Conservation (phyloP, 2,113 vertebrate genomes). For the Oncorhynchus gorbuscha region DNA sequence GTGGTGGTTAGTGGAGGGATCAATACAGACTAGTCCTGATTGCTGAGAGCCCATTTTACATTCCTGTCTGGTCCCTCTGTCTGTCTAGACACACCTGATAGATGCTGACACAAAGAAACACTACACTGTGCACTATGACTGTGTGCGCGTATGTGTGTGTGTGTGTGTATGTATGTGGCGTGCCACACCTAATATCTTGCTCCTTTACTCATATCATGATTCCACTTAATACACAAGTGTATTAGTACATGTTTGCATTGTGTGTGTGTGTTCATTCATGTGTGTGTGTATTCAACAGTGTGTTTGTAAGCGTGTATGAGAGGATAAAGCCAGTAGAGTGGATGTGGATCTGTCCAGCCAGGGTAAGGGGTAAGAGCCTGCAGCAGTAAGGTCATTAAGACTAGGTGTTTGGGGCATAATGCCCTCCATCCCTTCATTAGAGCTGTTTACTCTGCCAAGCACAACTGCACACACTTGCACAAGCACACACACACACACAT, state of each 20-base stretch:
- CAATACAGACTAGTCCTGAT: neutral
- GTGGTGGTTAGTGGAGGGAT: neutral
- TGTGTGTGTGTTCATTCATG: neutral
- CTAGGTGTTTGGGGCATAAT: conserved; percentile 7
- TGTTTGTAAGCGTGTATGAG: conserved; percentile 4
- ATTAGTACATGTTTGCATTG: neutral
- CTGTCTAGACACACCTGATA: too few species aligned
- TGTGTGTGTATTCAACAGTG: neutral
- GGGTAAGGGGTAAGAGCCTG: neutral
- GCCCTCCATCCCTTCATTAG: conserved; percentile 13
- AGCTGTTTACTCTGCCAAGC: conserved; percentile 15
- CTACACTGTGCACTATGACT: neutral
- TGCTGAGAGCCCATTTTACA: too few species aligned
- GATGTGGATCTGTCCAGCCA: neutral
- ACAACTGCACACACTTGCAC: conserved; percentile 12
- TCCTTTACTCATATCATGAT: neutral
- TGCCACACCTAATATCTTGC: neutral
- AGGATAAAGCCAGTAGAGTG: neutral
- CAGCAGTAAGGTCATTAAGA: neutral
- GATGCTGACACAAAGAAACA: too few species aligned
- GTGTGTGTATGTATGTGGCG: neutral
- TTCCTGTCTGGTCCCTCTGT: too few species aligned
- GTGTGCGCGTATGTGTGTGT: neutral
- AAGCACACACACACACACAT: neutral
- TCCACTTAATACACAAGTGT: neutral